Conservation (phyloP, 2,113 vertebrate species). For the Sigmodon hispidus region DNA sequence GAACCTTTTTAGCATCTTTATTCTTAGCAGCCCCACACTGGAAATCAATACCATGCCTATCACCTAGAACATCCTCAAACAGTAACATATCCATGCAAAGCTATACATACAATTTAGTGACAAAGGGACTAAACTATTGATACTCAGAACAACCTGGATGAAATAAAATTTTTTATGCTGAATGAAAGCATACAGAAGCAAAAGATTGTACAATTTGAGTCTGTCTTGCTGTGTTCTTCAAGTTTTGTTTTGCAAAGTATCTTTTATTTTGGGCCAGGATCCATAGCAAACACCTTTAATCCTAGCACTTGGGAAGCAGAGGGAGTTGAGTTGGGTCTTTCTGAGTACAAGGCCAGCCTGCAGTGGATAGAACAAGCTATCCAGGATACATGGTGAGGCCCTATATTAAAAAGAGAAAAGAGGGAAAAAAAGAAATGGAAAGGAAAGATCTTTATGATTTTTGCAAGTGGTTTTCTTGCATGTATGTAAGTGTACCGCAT, state of each 20-base stretch:
- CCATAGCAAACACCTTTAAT: background rate
- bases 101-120: background rate
- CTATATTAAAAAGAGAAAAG: background rate
- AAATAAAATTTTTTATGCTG: conserved; percentile 32
- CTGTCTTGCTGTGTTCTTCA: background rate
- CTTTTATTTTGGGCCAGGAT: background rate
- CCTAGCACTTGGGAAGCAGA: background rate
- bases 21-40: background rate
- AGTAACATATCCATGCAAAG: background rate
- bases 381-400: background rate
- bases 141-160: background rate
- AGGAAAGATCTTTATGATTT: background rate
- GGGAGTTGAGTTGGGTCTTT: background rate
- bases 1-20: background rate
- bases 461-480: background rate
- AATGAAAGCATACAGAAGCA: background rate
- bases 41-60: conserved; percentile 27
- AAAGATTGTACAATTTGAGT: background rate
- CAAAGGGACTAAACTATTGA: background rate
- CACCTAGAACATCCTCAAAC: background rate
- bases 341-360: background rate
- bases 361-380: background rate
- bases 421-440: background rate
- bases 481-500: background rate
- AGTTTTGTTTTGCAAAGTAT: background rate